Conservation (phyloP, 2,113 vertebrate species). For the Turdus rufiventris region DNA sequence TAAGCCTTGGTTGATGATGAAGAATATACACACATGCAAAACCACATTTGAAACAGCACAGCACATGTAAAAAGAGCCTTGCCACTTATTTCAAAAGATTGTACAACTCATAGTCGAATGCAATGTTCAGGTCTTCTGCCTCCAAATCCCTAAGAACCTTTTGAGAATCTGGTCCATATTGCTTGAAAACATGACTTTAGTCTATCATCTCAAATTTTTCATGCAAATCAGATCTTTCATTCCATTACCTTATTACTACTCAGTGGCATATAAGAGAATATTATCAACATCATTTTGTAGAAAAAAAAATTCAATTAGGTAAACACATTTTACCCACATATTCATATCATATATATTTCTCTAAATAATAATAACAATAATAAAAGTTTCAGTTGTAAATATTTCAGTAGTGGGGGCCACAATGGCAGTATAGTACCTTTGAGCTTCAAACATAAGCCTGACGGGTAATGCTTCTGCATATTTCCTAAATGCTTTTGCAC, state of each 20-base stretch:
- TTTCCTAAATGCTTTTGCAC: neutral
- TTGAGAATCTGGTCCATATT: neutral
- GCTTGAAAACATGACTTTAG: neutral
- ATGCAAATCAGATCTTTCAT: neutral
- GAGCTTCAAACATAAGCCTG: neutral
- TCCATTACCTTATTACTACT: neutral
- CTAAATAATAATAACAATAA: neutral
- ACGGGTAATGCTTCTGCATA: neutral
- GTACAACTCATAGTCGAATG: neutral
- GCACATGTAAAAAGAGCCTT: neutral
- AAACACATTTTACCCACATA: neutral
- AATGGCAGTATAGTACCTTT: neutral
- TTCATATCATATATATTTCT: neutral
- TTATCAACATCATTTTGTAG: neutral
- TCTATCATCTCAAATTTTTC: neutral
- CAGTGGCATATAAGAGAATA: neutral
- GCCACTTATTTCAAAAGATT: neutral
- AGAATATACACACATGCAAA: fast-evolving
- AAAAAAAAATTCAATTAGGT: neutral
- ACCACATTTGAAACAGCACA: neutral
- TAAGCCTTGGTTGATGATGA: neutral
- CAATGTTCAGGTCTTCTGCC: neutral
- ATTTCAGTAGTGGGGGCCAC: neutral
- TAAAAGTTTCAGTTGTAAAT: neutral
- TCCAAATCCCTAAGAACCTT: neutral